A percentile compares a stretch with the other conserved stretches of the same genome.
phyloP scores from a whole-genome alignment of 2,797 vertebrate species.

The Spea hammondii region DNA sequence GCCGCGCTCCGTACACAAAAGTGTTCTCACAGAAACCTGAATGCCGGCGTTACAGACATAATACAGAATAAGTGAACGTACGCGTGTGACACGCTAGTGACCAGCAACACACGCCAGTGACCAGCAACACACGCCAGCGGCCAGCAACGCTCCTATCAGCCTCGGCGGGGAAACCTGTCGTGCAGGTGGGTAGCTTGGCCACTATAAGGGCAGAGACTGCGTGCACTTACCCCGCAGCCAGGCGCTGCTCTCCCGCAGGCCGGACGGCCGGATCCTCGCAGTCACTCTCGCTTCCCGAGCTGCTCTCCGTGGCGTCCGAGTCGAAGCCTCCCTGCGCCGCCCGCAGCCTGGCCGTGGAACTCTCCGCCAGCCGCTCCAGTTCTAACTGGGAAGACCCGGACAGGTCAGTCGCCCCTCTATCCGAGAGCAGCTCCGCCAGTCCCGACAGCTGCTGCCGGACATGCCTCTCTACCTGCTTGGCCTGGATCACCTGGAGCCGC shows the following conservation, averaged over 20 bases:
- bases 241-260: slow-evolving; percentile 8
- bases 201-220: no score
- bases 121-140: no score
- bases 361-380: slow-evolving; percentile 58
- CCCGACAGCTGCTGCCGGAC: slow-evolving; percentile 62
- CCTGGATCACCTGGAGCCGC: slow-evolving; percentile 63
- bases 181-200: background rate
- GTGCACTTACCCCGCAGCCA: slow-evolving; percentile 26
- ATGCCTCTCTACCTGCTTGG: slow-evolving; percentile 65
- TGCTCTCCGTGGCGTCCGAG: slow-evolving; percentile 66
- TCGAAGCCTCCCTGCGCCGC: slow-evolving; percentile 61
- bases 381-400: slow-evolving; percentile 38
- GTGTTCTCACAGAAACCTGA: no score
- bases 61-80: no score
- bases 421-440: slow-evolving; percentile 45
- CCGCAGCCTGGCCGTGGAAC: slow-evolving; percentile 59
- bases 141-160: no score
- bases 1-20: no score
- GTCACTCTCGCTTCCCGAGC: slow-evolving; percentile 55
- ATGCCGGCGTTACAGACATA: no score
- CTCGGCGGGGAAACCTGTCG: no score
- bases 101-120: no score
- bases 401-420: background rate
- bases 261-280: slow-evolving; percentile 9
- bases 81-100: no score